A percentile compares a stretch with the other conserved stretches of the same genome.
Conservation (phyloP, 2,113 vertebrate genomes). For the Chlamydotis undulata region DNA sequence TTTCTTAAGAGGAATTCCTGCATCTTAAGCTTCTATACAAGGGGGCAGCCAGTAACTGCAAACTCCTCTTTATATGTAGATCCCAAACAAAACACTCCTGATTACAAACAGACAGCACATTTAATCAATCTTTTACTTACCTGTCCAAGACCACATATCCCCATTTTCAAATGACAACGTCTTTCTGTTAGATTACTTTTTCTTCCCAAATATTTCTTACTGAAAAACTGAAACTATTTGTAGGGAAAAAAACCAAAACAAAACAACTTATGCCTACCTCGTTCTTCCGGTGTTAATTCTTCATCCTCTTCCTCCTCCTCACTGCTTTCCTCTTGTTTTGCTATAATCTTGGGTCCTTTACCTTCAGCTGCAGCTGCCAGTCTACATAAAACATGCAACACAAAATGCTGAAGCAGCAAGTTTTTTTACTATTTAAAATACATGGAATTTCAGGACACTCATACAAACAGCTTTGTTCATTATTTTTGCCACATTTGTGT, state of each 20-base stretch:
- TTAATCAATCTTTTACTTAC: not conserved
- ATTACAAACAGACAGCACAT: not conserved
- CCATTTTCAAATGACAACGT: not conserved
- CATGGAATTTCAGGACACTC: not conserved
- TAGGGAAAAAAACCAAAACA: not conserved
- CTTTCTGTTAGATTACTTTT: not conserved
- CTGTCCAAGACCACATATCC: not conserved
- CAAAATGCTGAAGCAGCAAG: not conserved
- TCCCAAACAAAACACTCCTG: not conserved
- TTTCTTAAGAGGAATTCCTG: not conserved
- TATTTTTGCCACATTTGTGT: not conserved
- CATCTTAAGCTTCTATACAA: not conserved
- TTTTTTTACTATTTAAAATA: not conserved
- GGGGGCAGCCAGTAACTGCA: not conserved
- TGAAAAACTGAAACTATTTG: not conserved
- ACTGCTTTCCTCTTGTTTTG: constrained; percentile 83
- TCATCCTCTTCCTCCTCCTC: constrained; percentile 83
- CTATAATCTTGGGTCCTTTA: constrained; percentile 78
- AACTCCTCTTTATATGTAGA: not conserved
- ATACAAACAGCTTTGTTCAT: not conserved
- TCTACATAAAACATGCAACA: constrained; percentile 64
- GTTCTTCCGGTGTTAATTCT: constrained; percentile 90
- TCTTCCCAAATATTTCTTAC: not conserved
- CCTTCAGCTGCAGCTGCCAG: constrained; percentile 86
- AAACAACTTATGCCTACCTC: constrained; percentile 72